These are phyloP conservation scores for Alentia gelatinosa DNA, from an alignment of 2,888 invertebrate species.

Conservation along the genomic window DNA sequence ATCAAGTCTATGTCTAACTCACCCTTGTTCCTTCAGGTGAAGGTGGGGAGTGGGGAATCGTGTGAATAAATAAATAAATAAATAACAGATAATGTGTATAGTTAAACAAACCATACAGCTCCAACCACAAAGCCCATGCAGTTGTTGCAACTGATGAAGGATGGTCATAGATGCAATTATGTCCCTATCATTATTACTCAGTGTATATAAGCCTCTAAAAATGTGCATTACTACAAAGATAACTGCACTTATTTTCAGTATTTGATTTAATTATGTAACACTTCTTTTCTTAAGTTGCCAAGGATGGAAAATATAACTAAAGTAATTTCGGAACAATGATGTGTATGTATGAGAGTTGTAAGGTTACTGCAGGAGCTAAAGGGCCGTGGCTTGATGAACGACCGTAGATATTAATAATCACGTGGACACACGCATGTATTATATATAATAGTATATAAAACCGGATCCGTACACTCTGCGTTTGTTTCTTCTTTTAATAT, in stretches of 20 bases:
- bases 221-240: too few relatives aligned
- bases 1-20: background rate
- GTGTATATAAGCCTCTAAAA: background rate
- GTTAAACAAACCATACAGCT: background rate
- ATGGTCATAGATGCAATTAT: background rate
- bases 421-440: background rate
- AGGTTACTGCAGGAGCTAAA: background rate
- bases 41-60: background rate
- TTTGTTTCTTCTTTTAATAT: background rate
- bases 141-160: background rate
- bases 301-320: background rate
- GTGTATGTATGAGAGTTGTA: background rate
- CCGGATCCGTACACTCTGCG: background rate
- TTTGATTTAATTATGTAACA: background rate
- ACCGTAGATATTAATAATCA: background rate
- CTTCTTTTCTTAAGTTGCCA: background rate
- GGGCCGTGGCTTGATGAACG: too few relatives aligned
- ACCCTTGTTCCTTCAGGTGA: background rate
- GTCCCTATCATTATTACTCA: background rate
- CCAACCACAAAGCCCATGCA: background rate
- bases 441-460: conserved; percentile 2
- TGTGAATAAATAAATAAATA: background rate
- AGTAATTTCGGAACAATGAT: background rate
- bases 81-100: background rate
- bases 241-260: too few relatives aligned